Evolutionary conservation across 1,140 invertebrate genomes (phyloP), one percentile per base, ranked within the genome.

Genomic region (Micrasema longulum): DNA sequence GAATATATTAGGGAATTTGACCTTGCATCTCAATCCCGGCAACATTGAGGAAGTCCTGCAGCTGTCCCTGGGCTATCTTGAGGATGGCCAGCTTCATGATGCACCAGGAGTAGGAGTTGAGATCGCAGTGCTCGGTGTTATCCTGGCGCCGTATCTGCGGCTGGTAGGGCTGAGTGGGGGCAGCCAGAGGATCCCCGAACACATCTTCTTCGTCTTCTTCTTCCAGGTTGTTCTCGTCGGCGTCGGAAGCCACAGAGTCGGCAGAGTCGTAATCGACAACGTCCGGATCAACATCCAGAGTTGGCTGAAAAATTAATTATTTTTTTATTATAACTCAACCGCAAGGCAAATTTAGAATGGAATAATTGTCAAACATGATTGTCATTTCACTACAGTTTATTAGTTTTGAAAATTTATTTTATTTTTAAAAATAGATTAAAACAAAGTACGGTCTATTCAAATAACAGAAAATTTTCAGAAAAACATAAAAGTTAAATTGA

Each of bases 21-120:
- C 95, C 96, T 86, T 92, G 90, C 80, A 96, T 87, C 81, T 99
- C 97, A 78, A 97, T 94, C 66, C 96, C 95, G 72, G 95, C 92
- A 18, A 95, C 87, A 70, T 91, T 91, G 67, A 88, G 78, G 78
- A 88, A 87, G 69, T 87, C 83, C 77, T 88, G 87, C 50, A 99
- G 81, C 76, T 96, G 94, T 48, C 88, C 83, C 75, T 95, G 91
- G 31, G 95, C 90, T 53, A 97, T 89, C 78, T 92, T 91, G 36
- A 98, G 88, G 68, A 95, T 89, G 36, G 96, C 93, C 77, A 96
- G 89, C 75, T 97, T 89, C 82, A 99, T 91, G 45, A 99, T 90
- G 77, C 91, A 90, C 98, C 98, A 99, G 65, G 95, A 94, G 80
- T 97, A 98, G 12, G 95, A 96, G 76, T 93, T 92, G 3, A 96